These are phyloP conservation scores for Scolopax rusticola DNA, from an alignment of 2,797 vertebrate species.

Conservation along the genomic window DNA sequence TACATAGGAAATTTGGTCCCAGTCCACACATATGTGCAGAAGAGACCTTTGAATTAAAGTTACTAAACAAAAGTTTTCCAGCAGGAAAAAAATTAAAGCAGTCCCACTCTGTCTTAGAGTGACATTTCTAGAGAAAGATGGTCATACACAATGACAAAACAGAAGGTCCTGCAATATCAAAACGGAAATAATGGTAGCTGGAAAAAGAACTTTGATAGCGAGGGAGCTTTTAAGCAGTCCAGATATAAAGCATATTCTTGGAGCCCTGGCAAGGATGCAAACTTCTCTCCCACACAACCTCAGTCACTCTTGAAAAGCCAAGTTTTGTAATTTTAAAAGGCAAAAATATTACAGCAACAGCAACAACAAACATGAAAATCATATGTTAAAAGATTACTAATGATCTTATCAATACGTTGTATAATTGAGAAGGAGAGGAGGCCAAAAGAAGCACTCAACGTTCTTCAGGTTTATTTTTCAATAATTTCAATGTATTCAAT, in stretches of 20 bases:
- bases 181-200: background rate
- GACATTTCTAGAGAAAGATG: background rate
- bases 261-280: background rate
- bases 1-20: background rate
- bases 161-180: background rate
- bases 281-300: slow-evolving; percentile 22
- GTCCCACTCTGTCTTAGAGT: background rate
- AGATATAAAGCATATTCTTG: background rate
- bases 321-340: slow-evolving; percentile 30
- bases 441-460: background rate
- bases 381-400: slow-evolving; percentile 8
- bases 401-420: background rate
- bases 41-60: background rate
- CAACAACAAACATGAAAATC: slow-evolving; percentile 24
- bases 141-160: background rate
- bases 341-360: slow-evolving; percentile 36
- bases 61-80: background rate
- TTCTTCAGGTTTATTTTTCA: background rate
- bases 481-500: too few species aligned
- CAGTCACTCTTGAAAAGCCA: slow-evolving; percentile 23
- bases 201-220: background rate
- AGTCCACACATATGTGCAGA: background rate
- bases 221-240: slow-evolving; percentile 6
- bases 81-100: background rate
- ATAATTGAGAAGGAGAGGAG: background rate